Evolutionary conservation across 2,888 invertebrate genomes (phyloP), one percentile per base, ranked within the genome.

Genomic region (Darwinula stevensoni): DNA sequence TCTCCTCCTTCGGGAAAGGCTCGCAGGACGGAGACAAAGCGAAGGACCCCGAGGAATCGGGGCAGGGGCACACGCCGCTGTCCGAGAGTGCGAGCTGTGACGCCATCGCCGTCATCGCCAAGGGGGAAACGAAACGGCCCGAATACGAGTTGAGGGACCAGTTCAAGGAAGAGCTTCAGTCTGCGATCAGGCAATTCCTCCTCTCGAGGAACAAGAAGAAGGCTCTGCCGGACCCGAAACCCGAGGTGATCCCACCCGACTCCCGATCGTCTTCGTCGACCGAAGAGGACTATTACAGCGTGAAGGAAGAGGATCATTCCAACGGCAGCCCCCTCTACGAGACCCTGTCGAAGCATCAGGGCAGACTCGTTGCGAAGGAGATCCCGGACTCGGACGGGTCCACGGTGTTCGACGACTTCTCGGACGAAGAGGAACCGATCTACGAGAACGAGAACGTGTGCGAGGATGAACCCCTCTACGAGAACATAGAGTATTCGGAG

Each of bases 381-480:
- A n/a, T n/a, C n/a, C n/a, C n/a, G n/a, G n/a, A n/a, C n/a, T n/a
- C n/a, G 9, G 22, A 22, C 22, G 22, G 22, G 22, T 22, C 22
- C 9, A 22, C 22, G 9, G 22, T 22, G 9, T 22, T 9, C 22
- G 22, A 22, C 22, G 22, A 22, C 22, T 22, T 22, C 22, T 9
- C 22, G 6, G 22, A 22, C 22, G 22, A 22, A 22, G n/a, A n/a
- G n/a, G 22, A 22, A 22, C 22, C 22, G 9, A 22, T 22, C n/a
- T 22, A 22, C 22, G 22, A 22, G 22, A 22, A 22, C 22, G 22
- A 22, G 22, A 22, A 22, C 22, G 9, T 22, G 22, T 22, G 22
- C 22, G 22, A 22, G n/a, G 36, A 35, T n/a, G 37, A 38, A 29
- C 39, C 34, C 33, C 38, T 39, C 16, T 39, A 39, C 33, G 39